Base-by-base conservation (phyloP, 2,113 vertebrate genomes). In the Dromaius novaehollandiae region DNA sequence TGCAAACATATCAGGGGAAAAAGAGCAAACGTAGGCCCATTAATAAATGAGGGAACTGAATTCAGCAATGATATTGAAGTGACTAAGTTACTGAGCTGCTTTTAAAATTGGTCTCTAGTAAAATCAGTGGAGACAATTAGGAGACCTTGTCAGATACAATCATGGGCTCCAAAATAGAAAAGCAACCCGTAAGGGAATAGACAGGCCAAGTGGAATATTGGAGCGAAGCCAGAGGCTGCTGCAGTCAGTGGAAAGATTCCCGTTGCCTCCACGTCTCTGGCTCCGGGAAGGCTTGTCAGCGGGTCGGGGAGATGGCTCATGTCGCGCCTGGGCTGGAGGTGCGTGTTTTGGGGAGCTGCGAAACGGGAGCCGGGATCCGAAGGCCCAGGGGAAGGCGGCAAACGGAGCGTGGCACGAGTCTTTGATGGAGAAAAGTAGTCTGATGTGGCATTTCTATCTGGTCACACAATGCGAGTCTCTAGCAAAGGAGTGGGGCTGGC, bases 21-120 rank as follows among this genome's bases (percentile, higher is more conserved):
- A 93, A 68, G 84, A 85, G 95, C 94, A 93, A 77, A 94, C 76
- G 71, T 60, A 89, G 77, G 30, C 42, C 89, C 91, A 69, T 85
- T 70, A 94, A 95, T 95, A 74, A 95, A 94, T 48, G 88, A 97
- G 64, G 69, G 90, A 87, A 90, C 53, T 73, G 96, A 79, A 88
- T 73, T n/a, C 40, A 81, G 75, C 38, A 74, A 82, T 63, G 94
- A 76, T 87, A 58, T 61, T 83, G 85, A 71, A 83, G 89, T 38
- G 88, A 91, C 88, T 84, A 79, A 88, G 93, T 94, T 89, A 64
- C 79, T 91, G 93, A 79, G 21, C 64, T 82, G 77, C 94, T 83
- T 95, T 88, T 93, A 88, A 94, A 96, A 93, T 95, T 94, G 93
- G 89, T 91, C 94, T 91, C 93, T 5, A 40, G 79, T 64, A 95